Percentiles rank a stretch among this genome's conserved stretches.
Conservation (phyloP, 2,888 invertebrate species). For the Ametastegia equiseti region DNA sequence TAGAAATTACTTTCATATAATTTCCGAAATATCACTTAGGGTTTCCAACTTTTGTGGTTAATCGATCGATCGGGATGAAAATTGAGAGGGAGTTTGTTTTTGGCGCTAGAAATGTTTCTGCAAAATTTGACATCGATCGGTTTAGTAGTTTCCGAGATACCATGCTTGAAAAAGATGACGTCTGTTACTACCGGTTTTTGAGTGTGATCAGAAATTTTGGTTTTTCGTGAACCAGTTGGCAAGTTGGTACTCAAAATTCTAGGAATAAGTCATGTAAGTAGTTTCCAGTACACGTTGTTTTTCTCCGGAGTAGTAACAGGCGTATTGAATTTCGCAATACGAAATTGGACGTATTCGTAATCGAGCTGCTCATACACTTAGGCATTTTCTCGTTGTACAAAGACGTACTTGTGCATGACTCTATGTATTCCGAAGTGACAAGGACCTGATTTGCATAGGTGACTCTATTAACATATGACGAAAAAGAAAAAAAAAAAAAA, state of each 20-base stretch:
- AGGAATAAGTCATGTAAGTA: neutral
- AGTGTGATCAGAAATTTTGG: neutral
- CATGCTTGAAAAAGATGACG: neutral
- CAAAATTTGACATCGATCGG: neutral
- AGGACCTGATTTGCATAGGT: neutral
- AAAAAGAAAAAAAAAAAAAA: too few species aligned
- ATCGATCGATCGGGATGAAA: neutral
- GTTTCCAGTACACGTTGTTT: neutral
- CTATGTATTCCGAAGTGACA: neutral
- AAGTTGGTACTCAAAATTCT: constrained; percentile 26
- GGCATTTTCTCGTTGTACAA: neutral
- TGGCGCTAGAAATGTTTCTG: neutral
- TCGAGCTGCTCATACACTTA: too few species aligned
- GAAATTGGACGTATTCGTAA: too few species aligned
- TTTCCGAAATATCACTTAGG: neutral
- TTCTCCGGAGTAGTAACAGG: neutral
- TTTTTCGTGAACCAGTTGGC: neutral
- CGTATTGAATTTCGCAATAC: neutral
- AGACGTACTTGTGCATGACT: neutral
- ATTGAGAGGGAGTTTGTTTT: neutral
- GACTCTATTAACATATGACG: constrained; percentile 49
- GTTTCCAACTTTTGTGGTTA: neutral
- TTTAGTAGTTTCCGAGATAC: neutral
- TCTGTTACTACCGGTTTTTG: neutral
- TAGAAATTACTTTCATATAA: neutral